Percentiles rank a stretch among this genome's conserved stretches.
Conservation (phyloP, 2,888 invertebrate species). For the Tetragonisca angustula region DNA sequence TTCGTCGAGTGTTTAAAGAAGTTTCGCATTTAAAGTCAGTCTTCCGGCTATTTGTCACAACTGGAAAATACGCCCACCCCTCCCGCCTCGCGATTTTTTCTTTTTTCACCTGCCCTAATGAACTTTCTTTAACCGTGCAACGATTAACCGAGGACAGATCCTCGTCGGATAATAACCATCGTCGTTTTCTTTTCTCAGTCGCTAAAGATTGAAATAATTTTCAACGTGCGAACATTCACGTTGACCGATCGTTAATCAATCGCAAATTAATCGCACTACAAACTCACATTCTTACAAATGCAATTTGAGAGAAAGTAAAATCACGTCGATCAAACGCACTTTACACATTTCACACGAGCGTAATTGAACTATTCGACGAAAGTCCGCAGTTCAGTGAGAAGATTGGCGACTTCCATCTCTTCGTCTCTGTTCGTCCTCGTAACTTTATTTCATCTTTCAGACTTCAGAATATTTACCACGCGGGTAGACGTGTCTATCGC, state of each 20-base stretch:
- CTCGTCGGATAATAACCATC: neutral
- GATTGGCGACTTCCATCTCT: neutral
- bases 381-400: neutral
- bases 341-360: too few species aligned
- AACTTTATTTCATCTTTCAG: neutral
- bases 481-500: constrained; percentile 53
- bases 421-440: too few species aligned
- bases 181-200: neutral
- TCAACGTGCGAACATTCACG: neutral
- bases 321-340: too few species aligned
- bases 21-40: constrained; percentile 54
- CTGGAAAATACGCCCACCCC: constrained; percentile 11
- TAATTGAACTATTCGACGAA: too few species aligned
- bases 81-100: neutral
- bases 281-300: neutral
- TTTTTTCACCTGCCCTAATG: constrained; percentile 21
- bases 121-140: constrained; percentile 9
- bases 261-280: too few species aligned
- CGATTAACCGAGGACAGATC: too few species aligned
- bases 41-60: constrained; percentile 48
- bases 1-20: constrained; percentile 50
- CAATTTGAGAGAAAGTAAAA: too few species aligned
- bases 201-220: neutral
- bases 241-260: too few species aligned
- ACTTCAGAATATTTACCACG: constrained; percentile 1